Evolutionary conservation across 1,140 invertebrate genomes (phyloP).

Genomic region (Colletes latitarsis): DNA sequence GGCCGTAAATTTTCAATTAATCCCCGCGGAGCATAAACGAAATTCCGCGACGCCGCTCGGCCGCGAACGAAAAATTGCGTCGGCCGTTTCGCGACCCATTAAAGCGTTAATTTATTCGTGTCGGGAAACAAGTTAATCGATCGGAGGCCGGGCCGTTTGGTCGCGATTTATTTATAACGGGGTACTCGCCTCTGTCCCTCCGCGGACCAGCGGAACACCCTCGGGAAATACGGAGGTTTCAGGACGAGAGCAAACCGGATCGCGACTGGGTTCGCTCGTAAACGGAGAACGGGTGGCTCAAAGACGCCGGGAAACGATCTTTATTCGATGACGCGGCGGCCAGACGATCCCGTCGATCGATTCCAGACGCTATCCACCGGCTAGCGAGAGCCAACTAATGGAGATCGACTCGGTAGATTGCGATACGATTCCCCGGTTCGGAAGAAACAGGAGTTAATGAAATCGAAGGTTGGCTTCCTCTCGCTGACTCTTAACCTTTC

Average conservation of each 20-base stretch:
- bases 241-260: not conserved
- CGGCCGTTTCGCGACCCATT: slow-evolving; percentile 30
- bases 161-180: slow-evolving; percentile 41
- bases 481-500: not conserved
- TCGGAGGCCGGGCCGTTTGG: slow-evolving; percentile 17
- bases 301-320: slow-evolving; percentile 11
- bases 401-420: slow-evolving; percentile 32
- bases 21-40: slow-evolving; percentile 13
- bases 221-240: not conserved
- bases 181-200: not conserved
- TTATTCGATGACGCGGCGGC: slow-evolving; percentile 7
- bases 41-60: not conserved
- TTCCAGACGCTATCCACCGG: not conserved
- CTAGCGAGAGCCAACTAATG: slow-evolving; percentile 17
- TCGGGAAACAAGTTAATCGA: slow-evolving; percentile 39
- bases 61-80: slow-evolving; percentile 25
- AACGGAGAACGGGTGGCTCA: too few relatives aligned
- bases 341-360: slow-evolving; percentile 6
- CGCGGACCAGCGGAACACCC: not conserved
- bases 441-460: slow-evolving; percentile 22
- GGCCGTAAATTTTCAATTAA: slow-evolving; percentile 43
- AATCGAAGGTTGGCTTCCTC: slow-evolving; percentile 5
- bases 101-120: slow-evolving; percentile 45
- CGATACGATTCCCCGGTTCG: slow-evolving; percentile 25
- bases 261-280: not conserved